phyloP scores from a whole-genome alignment of 2,888 invertebrate genomes.

The Spodoptera picta region DNA sequence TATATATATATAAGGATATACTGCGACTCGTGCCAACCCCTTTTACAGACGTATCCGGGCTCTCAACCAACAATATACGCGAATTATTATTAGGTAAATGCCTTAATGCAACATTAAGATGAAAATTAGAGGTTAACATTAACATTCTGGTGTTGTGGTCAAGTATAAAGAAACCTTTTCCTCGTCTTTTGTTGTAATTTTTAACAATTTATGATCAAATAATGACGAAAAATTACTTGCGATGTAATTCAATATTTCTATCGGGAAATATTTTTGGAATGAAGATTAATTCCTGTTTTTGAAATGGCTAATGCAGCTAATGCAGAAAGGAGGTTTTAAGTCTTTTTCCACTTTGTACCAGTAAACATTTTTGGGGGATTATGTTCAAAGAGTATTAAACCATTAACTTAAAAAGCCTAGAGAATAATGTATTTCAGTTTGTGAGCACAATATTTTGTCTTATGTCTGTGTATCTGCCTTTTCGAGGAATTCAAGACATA shows the following conservation, averaged over 20 bases:
- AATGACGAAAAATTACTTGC: not conserved
- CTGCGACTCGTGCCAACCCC: constrained; percentile 42
- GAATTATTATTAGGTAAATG: constrained; percentile 39
- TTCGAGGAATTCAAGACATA: too few species aligned
- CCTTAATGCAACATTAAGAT: constrained; percentile 36
- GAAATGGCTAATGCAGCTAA: too few species aligned
- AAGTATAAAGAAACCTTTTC: constrained; percentile 17
- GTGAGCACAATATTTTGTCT: too few species aligned
- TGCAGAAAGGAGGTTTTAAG: too few species aligned
- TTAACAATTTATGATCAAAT: constrained; percentile 7
- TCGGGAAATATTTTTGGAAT: too few species aligned
- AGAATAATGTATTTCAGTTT: too few species aligned
- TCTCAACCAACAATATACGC: constrained; percentile 43
- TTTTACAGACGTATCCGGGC: constrained; percentile 31
- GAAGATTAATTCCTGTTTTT: too few species aligned
- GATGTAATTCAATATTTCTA: not conserved
- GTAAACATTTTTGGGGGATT: too few species aligned
- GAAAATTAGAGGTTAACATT: constrained; percentile 33
- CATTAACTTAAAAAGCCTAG: too few species aligned
- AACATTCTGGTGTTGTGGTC: constrained; percentile 27
- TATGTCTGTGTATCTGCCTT: too few species aligned
- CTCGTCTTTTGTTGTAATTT: constrained; percentile 9
- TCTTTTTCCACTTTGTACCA: too few species aligned
- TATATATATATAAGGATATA: constrained; percentile 32
- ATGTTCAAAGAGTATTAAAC: too few species aligned